Conservation (phyloP, 2,113 vertebrate species). For the Pipra filicauda region DNA sequence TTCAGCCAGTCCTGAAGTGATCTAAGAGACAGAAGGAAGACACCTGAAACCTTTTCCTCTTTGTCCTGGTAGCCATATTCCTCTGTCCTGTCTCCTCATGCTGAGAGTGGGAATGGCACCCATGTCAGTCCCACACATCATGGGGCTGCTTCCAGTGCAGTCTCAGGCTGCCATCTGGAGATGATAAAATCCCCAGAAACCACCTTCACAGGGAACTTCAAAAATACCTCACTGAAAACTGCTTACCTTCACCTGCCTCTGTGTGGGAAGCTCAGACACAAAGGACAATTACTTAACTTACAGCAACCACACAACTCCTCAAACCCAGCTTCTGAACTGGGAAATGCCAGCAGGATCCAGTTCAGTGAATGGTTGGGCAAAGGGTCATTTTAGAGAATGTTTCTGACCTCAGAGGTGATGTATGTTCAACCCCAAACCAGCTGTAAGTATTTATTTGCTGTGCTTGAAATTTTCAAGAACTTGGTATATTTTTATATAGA, state of each 20-base stretch:
- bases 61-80: accelerated
- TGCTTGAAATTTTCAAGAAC: background rate
- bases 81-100: background rate
- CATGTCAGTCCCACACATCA: accelerated
- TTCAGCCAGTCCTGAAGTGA: background rate
- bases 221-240: background rate
- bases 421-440: background rate
- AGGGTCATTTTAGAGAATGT: background rate
- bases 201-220: background rate
- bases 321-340: background rate
- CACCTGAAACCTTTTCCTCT: background rate
- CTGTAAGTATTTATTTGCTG: background rate
- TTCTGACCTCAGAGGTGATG: background rate
- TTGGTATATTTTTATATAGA: background rate
- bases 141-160: background rate
- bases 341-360: no score
- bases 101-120: background rate
- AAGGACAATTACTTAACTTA: background rate
- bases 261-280: background rate
- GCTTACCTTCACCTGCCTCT: background rate
- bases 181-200: background rate
- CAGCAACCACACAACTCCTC: background rate
- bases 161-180: background rate
- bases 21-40: background rate
- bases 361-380: background rate